Evolutionary conservation across 2,113 vertebrate species (phyloP), one percentile per base, ranked within the genome.

Genomic region (Rhinoptilus africanus): DNA sequence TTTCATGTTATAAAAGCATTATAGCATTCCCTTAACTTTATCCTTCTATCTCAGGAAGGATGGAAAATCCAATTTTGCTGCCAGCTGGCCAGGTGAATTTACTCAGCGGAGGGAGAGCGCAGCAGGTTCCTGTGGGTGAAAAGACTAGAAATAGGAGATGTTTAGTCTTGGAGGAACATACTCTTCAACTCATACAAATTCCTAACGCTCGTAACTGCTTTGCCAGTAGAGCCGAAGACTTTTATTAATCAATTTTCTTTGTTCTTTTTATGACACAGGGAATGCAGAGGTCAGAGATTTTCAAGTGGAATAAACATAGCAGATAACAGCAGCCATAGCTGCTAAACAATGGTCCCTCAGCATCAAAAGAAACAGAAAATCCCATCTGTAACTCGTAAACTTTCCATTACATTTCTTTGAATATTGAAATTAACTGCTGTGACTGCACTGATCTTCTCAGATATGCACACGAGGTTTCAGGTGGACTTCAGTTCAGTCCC

Each of bases 281-380:
- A 95, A 96, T 73, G 91, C 74, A 97, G 77, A 97, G 96, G 95
- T 97, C 96, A 97, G 95, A 96, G 77, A 88, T 93, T 90, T 96
- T 96, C 92, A 95, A 71, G 53, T 72, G 72, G 53, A 93, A 84
- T 71, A 97, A 97, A 94, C 64, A 68, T 4, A 94, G 83, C 72
- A 62, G 74, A 39, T 96, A 94, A 80, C 80, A 87, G 67, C 53
- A 86, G 72, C 53, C 51, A 60, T 41, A 63, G 88, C 64, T 79
- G 74, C 39, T 71, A 89, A 92, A 93, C 96, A 96, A 92, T 94
- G 48, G 84, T 93, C 63, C 76, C 66, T 79, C 85, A 77, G 77
- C 92, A 95, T 95, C 91, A 95, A 93, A 96, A 91, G 91, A 78
- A 87, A 76, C 12, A 82, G 53, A 41, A 84, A 78, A 85, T 28